Evolutionary conservation across 2,797 vertebrate genomes (phyloP).

Genomic region (Myotis daubentonii): DNA sequence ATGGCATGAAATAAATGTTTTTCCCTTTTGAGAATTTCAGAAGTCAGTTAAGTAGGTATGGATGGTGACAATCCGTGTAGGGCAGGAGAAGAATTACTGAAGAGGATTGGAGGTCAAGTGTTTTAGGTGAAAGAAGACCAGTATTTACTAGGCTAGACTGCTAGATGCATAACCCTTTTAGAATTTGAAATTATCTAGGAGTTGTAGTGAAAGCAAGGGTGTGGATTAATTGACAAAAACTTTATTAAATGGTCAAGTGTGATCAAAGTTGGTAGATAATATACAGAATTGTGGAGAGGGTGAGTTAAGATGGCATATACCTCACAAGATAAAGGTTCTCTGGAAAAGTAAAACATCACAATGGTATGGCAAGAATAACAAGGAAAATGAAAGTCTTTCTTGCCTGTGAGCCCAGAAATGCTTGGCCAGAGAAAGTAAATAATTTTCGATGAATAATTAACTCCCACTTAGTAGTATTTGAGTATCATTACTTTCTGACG

Average conservation of each 20-base stretch:
- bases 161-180: background rate
- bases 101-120: background rate
- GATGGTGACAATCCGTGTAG: background rate
- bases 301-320: background rate
- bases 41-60: background rate
- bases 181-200: background rate
- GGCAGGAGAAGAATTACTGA: background rate
- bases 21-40: slow-evolving; percentile 26
- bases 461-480: background rate
- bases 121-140: background rate
- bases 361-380: background rate
- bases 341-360: background rate
- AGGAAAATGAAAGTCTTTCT: background rate
- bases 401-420: background rate
- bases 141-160: background rate
- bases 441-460: background rate
- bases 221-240: background rate
- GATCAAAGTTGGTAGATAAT: background rate
- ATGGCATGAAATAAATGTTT: background rate
- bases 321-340: background rate
- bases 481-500: background rate
- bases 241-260: background rate
- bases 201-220: background rate
- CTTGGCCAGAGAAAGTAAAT: background rate
- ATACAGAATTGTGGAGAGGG: background rate